Evolutionary conservation across 2,888 invertebrate genomes (phyloP).

Genomic region (Eupeodes luniger): DNA sequence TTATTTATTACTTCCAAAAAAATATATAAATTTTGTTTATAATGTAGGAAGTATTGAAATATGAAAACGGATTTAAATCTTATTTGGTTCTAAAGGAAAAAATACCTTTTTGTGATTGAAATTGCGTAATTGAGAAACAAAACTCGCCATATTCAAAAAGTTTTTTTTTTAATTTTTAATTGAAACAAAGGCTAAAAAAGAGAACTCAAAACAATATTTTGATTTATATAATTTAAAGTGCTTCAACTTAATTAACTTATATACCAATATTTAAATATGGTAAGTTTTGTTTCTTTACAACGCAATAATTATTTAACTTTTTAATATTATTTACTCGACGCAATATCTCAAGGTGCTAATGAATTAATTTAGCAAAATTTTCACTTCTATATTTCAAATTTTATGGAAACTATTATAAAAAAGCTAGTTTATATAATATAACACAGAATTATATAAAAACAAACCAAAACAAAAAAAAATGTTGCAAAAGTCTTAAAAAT

Average conservation of each 20-base stretch:
- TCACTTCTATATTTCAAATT: slow-evolving; percentile 45
- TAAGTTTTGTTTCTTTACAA: too few species aligned
- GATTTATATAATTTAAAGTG: too few species aligned
- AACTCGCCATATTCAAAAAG: too few species aligned
- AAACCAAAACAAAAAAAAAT: slow-evolving; percentile 19
- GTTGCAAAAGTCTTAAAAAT: slow-evolving; percentile 56
- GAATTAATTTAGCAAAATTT: slow-evolving; percentile 52
- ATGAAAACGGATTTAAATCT: too few species aligned
- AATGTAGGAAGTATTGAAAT: too few species aligned
- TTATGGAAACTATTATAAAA: slow-evolving; percentile 26
- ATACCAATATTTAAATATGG: too few species aligned
- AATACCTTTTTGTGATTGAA: not conserved
- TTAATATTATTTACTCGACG: slow-evolving; percentile 1
- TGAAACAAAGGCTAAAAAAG: too few species aligned
- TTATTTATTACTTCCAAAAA: not conserved
- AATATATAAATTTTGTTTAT: too few species aligned
- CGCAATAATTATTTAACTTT: not conserved
- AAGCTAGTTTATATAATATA: slow-evolving; percentile 42
- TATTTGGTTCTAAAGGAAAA: too few species aligned
- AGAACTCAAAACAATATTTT: too few species aligned
- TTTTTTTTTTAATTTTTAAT: too few species aligned
- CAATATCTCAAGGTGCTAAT: slow-evolving; percentile 67
- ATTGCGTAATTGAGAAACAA: not conserved
- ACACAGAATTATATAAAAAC: slow-evolving; percentile 25
- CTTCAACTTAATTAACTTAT: too few species aligned